Conservation (phyloP, 1,140 invertebrate species). For the Pentalonia nigronervosa region DNA sequence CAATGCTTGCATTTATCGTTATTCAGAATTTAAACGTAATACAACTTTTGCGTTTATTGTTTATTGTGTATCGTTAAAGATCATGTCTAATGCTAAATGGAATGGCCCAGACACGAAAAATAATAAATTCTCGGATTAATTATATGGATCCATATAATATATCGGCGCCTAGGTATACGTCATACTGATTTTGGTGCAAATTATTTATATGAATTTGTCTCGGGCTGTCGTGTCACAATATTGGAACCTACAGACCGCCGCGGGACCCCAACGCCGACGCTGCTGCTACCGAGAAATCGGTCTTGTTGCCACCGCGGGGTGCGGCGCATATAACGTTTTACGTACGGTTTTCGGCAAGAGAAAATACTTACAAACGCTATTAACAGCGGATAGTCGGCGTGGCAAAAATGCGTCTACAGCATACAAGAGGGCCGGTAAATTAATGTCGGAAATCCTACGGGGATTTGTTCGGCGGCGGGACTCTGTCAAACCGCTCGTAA, state of each 20-base stretch:
- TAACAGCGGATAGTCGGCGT: not conserved
- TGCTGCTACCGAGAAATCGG: not conserved
- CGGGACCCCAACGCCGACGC: not conserved
- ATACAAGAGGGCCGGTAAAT: constrained; percentile 25
- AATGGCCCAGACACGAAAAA: too few species aligned
- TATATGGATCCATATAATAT: too few species aligned
- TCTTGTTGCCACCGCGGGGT: not conserved
- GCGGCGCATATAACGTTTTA: not conserved
- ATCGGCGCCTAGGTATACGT: not conserved
- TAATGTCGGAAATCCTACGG: constrained; percentile 43
- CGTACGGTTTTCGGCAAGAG: not conserved
- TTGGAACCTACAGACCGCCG: not conserved
- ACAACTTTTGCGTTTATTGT: too few species aligned
- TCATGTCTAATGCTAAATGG: too few species aligned
- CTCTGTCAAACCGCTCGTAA: constrained; percentile 5
- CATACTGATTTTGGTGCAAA: not conserved
- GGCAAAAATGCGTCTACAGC: not conserved
- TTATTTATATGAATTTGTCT: not conserved
- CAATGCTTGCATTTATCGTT: too few species aligned
- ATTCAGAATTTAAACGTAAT: too few species aligned
- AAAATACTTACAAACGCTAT: not conserved
- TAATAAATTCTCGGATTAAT: too few species aligned
- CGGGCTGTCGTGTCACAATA: not conserved
- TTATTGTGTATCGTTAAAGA: too few species aligned
- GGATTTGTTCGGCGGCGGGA: constrained; percentile 19